phyloP scores from a whole-genome alignment of 2,113 vertebrate genomes.

The Glaucidium brasilianum region DNA sequence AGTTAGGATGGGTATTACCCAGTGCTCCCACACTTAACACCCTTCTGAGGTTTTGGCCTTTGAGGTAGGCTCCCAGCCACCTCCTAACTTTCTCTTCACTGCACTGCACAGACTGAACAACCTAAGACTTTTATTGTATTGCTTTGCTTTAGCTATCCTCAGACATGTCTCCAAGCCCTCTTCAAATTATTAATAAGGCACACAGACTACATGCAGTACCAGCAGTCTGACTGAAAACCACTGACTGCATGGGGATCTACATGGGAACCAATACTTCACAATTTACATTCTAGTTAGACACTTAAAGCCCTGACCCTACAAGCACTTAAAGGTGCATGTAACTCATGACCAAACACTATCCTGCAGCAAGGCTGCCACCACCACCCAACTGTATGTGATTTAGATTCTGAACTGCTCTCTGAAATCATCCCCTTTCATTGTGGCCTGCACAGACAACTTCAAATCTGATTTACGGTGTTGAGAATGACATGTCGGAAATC shows the following conservation, averaged over 20 bases:
- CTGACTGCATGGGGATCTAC: accelerated
- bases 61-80: background rate
- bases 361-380: background rate
- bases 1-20: background rate
- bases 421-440: background rate
- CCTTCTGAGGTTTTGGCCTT: background rate
- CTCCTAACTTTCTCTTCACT: background rate
- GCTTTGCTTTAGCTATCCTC: background rate
- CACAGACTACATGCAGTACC: background rate
- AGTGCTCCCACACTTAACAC: background rate
- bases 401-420: background rate
- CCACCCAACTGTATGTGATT: background rate
- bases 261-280: background rate
- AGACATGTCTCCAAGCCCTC: background rate
- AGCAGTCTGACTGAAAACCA: background rate
- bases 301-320: background rate
- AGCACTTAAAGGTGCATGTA: background rate
- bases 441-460: background rate
- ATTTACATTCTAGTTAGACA: background rate
- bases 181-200: background rate
- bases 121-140: background rate
- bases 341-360: background rate
- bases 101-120: background rate
- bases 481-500: background rate
- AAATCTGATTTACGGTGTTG: background rate